Conservation (phyloP, 2,888 invertebrate species). For the Hydriomena furcata region DNA sequence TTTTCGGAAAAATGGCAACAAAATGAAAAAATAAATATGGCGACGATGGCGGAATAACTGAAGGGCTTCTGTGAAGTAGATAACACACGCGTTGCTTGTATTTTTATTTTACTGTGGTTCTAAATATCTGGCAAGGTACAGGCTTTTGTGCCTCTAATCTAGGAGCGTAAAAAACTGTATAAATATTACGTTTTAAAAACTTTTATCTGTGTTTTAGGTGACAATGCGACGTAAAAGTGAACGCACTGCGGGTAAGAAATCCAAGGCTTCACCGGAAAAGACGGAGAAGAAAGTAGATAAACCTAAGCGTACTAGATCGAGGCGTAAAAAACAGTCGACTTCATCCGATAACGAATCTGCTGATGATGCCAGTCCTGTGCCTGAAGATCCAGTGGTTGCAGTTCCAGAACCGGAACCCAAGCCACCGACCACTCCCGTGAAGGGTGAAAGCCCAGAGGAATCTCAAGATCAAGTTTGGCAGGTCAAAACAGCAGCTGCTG, state of each 20-base stretch:
- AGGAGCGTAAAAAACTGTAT: too few relatives aligned
- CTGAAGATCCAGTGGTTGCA: conserved; percentile 49
- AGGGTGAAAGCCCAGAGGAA: conserved; percentile 66
- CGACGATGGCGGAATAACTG: not conserved
- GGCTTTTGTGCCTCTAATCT: not conserved
- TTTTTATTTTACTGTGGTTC: conserved; percentile 1
- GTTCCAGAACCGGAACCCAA: conserved; percentile 45
- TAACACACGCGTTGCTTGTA: conserved; percentile 27
- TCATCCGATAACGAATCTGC: conserved; percentile 80
- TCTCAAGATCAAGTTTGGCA: conserved; percentile 79
- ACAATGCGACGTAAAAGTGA: conserved; percentile 91
- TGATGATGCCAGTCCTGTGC: conserved; percentile 62
- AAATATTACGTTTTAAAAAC: too few relatives aligned
- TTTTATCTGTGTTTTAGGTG: conserved; percentile 39
- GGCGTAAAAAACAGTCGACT: conserved; percentile 81
- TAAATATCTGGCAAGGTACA: conserved; percentile 2
- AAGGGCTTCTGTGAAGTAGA: conserved; percentile 33
- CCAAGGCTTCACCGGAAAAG: conserved; percentile 86
- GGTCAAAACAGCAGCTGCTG: conserved; percentile 75
- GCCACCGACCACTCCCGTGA: conserved; percentile 55
- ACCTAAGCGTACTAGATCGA: conserved; percentile 78
- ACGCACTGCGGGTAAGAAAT: conserved; percentile 85
- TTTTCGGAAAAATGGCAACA: too few relatives aligned
- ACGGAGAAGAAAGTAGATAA: conserved; percentile 85
- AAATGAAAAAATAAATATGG: too few relatives aligned